Evolutionary conservation across 2,797 vertebrate genomes (phyloP), one percentile per base, ranked within the genome.

Genomic region (Rhincodon typus): DNA sequence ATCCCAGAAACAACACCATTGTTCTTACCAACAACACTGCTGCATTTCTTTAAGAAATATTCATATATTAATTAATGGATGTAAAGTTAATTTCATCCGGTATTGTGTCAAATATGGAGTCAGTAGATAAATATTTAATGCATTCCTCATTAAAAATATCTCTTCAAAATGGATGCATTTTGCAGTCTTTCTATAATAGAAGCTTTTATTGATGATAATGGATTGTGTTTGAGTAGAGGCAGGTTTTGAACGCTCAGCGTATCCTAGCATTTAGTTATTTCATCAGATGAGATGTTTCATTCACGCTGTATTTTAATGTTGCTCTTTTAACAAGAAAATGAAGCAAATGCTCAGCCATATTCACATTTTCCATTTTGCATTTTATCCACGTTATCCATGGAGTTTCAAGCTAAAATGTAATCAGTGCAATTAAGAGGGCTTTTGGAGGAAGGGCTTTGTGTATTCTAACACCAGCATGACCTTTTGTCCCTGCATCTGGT

Each of bases 111-210:
- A 13, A 30, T 57, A 17, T 15, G 70, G 70, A 70, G 53, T 21
- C 94, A 34, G 70, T 19, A n/a, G 70, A 50, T 77, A 34, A 74
- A 34, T 74, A 27, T 57, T 74, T 42, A 95, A 95, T 34, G 8
- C 25, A 95, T 95, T 95, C 46, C 70, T 57, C 46, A 95, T 50
- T 77, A 74, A 74, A 94, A 94, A 70, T 19, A 50, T 93, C 30
- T 17, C 46, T 94, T 70, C 42, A 72, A 94, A 94, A 94, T 77
- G 46, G 46, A 72, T 94, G 94, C 50, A 25, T 38, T 74, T 74
- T 77, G 25, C 27, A 95, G 94, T 7, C 94, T 95, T 34, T 34
- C 27, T 34, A 13, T 15, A 77, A 8, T n/a, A 25, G 53, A 50
- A 53, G 94, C 25, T 95, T 95, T 77, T 77, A 46, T 72, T 95